Evolutionary conservation across 1,140 invertebrate species (phyloP), one percentile per base, ranked within the genome.

Genomic region (Macrostomum lignano): DNA sequence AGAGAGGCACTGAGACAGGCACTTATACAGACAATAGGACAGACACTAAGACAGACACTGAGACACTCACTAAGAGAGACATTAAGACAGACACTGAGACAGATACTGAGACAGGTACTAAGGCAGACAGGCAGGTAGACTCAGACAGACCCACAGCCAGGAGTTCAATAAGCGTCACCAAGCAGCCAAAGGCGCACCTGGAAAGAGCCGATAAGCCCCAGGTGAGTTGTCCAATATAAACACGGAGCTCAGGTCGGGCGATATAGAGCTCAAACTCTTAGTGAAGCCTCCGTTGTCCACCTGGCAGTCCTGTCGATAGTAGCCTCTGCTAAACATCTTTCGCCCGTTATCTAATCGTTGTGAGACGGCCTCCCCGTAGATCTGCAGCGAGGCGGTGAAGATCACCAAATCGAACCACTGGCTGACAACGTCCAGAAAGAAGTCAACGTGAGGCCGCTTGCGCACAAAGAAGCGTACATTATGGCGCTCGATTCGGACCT

Each of bases 211-310:
- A 58, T 98, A 98, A 23, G 88, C 91, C 41, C 81, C 82, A 37
- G 91, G 91, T 43, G 82, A 93, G 63, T 98, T 98, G 60, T 98
- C 91, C 48, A 98, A 65, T 50, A 98, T 98, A 64, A 98, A 96
- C 57, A 98, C 74, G 55, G 75, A 82, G 49, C 81, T 74, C 42
- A 98, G 68, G 62, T 98, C 88, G 49, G 68, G 70, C 55, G 74
- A 81, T 57, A 98, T 88, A 38, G 81, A 77, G 49, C 77, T 74
- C 47, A 98, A 64, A 63, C 98, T 82, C 66, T 96, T 96, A 38
- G 84, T 94, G 57, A 94, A 96, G 40, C 77, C 82, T 44, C 81
- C 81, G 60, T 77, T 72, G 53, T 93, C 81, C 37, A 84, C 71
- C 19, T 84, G 93, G 61, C 91, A 98, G 61, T 98, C 61, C 48